Base-by-base conservation (phyloP, 2,888 invertebrate genomes). In the Xanthorhoe spadicearia region DNA sequence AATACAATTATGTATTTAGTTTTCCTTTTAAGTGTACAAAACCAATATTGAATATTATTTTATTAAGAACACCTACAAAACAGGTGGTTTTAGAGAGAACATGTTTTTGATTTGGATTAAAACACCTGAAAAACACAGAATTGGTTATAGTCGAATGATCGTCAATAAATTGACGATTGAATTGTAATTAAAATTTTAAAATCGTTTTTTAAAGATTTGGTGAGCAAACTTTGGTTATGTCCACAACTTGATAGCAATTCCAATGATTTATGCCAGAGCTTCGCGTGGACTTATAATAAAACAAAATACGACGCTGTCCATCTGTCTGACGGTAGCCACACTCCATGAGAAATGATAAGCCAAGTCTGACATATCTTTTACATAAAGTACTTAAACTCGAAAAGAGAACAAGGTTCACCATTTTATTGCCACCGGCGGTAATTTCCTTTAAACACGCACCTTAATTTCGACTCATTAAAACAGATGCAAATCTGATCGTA, bases 381-480 rank as follows among this genome's bases (percentile, higher is more conserved):
- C 70, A 71, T 69, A 71, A 70, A 68, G 71, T 74, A 71, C 66
- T 70, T 75, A 64, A 74, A 72, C 61, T 71, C 38, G 66, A 71
- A 75, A 74, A 69, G 71, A 74, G 74, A 65, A 69, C 68, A 74
- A 77, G 76, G 76, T 71, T 73, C 69, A 74, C 76, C 70, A 73
- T 72, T 72, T 72, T 68, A 70, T 74, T 74, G 77, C 79, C 76
- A 71, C 74, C 74, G 79, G 81, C 80, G 74, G 71, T 70, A 74
- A 79, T 81, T 80, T 82, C 66, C 71, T 73, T 78, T 75, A 76
- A 80, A 77, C 74, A 79, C 72, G 72, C 76, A 75, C 75, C 71
- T 77, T 80, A 80, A 81, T 80, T 77, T 80, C 64, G 61, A 59
- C 80, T 84, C 82, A 84, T 86, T 86, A 84, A 77, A 77, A 72